A percentile compares a stretch with the other conserved stretches of the same genome.
Conservation (phyloP, 2,797 vertebrate genomes). For the Tenualosa thibaudeaui region DNA sequence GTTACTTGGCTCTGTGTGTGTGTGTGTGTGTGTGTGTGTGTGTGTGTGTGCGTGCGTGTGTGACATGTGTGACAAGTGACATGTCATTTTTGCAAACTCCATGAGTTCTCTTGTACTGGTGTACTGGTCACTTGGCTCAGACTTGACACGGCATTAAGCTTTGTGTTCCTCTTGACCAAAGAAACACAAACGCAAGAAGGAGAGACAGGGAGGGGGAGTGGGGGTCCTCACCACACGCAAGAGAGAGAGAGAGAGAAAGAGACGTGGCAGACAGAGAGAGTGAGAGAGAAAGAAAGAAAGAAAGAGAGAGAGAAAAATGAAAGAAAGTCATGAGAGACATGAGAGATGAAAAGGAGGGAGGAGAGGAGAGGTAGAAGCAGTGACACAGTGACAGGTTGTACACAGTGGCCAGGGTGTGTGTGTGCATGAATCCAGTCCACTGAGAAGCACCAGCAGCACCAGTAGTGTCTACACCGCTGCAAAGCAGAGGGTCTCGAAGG, state of each 20-base stretch:
- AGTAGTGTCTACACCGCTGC: too few relatives aligned
- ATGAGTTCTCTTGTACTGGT: background rate
- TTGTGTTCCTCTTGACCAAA: background rate
- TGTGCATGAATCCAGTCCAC: too few relatives aligned
- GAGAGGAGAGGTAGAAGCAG: background rate
- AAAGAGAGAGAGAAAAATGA: too few relatives aligned
- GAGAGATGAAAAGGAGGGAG: background rate
- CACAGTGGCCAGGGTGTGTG: too few relatives aligned
- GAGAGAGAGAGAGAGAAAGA: constrained; percentile 17
- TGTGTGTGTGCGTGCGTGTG: too few relatives aligned
- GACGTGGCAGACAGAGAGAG: background rate
- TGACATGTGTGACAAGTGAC: too few relatives aligned
- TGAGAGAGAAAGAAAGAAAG: background rate
- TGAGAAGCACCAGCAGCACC: too few relatives aligned
- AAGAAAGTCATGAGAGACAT: too few relatives aligned
- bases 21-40: too few relatives aligned
- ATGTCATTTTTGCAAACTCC: background rate
- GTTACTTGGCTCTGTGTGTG: too few relatives aligned
- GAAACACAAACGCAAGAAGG: background rate
- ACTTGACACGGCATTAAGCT: background rate
- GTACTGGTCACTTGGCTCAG: background rate
- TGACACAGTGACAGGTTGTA: background rate
- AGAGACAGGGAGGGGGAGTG: background rate
- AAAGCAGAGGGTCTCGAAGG: too few relatives aligned
- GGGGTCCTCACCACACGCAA: background rate